These are phyloP conservation scores for Ricordea florida DNA, from an alignment of 92 coral and sea anemone species.

Conservation along the genomic window DNA sequence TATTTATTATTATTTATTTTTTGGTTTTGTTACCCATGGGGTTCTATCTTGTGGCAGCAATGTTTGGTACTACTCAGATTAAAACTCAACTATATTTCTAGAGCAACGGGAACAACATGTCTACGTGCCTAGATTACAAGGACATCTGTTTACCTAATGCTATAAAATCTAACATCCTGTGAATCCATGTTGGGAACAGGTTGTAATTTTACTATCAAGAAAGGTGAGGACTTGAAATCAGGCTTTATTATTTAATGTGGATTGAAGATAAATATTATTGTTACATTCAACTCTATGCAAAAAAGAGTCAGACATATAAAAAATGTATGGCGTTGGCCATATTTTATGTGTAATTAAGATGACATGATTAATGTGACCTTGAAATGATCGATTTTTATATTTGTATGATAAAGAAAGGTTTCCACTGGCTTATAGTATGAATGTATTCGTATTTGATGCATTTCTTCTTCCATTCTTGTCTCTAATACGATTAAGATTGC, in stretches of 20 bases:
- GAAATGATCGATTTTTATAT: background rate
- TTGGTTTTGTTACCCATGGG: too few species aligned
- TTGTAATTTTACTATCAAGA: background rate
- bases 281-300: too few species aligned
- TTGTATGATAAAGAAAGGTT: background rate
- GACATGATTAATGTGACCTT: background rate
- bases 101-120: too few species aligned
- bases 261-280: constrained; percentile 23
- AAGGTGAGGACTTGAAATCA: background rate
- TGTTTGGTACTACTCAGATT: too few species aligned
- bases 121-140: too few species aligned
- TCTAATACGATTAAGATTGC: constrained; percentile 2
- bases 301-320: too few species aligned
- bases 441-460: too few species aligned
- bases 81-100: too few species aligned
- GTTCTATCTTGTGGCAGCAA: too few species aligned
- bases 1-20: too few species aligned
- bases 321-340: background rate
- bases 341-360: constrained; percentile 27
- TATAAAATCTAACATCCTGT: too few species aligned
- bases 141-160: too few species aligned
- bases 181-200: background rate
- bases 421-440: background rate
- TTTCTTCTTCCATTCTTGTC: background rate
- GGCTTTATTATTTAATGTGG: constrained; percentile 31